Evolutionary conservation across 2,888 invertebrate species (phyloP).

Genomic region (Pardosa pseudoannulata): DNA sequence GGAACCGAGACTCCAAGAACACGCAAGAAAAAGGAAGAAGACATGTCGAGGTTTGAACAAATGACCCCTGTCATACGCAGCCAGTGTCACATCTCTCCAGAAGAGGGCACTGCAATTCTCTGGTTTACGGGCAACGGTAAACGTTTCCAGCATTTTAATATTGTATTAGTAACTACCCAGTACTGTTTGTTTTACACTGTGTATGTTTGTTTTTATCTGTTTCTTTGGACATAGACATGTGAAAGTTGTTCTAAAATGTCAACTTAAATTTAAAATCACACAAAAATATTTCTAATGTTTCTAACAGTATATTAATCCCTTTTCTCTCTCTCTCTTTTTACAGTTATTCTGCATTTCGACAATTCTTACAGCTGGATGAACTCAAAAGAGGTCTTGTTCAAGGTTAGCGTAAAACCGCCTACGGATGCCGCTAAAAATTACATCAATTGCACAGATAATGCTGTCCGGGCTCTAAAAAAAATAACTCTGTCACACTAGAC

Average conservation of each 20-base stretch:
- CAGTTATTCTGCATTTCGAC: conserved; percentile 51
- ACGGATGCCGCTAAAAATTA: background rate
- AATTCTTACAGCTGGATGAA: conserved; percentile 66
- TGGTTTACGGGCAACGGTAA: conserved; percentile 49
- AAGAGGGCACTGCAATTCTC: background rate
- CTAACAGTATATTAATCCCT: no score
- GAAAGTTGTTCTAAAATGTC: no score
- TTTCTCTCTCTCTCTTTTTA: background rate
- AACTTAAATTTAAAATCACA: no score
- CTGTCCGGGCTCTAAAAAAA: background rate
- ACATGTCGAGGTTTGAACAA: conserved; percentile 35
- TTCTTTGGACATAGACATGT: no score
- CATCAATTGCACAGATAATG: background rate
- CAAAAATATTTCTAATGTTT: no score
- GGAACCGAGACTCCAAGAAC: background rate
- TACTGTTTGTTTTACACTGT: no score
- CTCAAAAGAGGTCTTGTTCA: conserved; percentile 46
- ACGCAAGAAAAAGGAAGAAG: conserved; percentile 29
- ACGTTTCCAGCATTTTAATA: no score
- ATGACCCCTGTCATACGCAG: conserved; percentile 41
- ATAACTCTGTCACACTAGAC: background rate
- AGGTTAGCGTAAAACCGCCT: conserved; percentile 13
- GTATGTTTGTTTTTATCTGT: no score
- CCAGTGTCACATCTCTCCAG: conserved; percentile 51
- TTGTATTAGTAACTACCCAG: no score